Conservation (phyloP, 2,113 vertebrate genomes). For the Cinclus cinclus region DNA sequence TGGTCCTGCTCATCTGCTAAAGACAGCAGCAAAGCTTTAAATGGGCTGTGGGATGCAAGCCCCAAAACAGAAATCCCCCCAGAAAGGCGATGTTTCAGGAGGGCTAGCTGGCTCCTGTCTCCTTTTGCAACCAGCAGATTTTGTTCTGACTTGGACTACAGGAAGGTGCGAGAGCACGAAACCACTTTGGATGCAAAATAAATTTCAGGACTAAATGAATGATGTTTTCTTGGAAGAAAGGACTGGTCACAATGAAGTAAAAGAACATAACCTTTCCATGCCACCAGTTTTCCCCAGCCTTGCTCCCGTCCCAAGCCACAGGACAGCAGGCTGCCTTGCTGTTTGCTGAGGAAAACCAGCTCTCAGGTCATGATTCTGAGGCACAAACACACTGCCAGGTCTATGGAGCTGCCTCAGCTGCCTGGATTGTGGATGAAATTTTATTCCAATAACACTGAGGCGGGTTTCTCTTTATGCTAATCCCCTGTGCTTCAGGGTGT, state of each 20-base stretch:
- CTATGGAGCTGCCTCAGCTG: neutral
- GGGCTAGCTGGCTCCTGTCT: neutral
- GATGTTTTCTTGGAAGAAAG: neutral
- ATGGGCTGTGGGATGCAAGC: neutral
- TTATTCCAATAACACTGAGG: neutral
- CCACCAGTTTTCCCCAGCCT: neutral
- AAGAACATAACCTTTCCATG: neutral
- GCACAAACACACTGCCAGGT: fast-evolving
- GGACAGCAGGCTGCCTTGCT: neutral
- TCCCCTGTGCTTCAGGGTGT: neutral
- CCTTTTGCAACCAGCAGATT: neutral
- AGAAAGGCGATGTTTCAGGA: neutral
- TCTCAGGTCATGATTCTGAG: neutral
- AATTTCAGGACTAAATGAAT: neutral
- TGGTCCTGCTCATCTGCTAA: neutral
- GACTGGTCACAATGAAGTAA: neutral
- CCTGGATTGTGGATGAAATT: neutral
- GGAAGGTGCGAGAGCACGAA: neutral
- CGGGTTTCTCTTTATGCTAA: constrained; percentile 29
- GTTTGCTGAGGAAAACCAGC: neutral
- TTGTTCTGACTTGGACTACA: neutral
- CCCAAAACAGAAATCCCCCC: neutral
- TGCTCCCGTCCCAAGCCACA: neutral
- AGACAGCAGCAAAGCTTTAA: neutral
- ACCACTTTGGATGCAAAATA: neutral